These are phyloP conservation scores for Tetragonisca angustula DNA, from an alignment of 2,888 invertebrate genomes.

Conservation along the genomic window DNA sequence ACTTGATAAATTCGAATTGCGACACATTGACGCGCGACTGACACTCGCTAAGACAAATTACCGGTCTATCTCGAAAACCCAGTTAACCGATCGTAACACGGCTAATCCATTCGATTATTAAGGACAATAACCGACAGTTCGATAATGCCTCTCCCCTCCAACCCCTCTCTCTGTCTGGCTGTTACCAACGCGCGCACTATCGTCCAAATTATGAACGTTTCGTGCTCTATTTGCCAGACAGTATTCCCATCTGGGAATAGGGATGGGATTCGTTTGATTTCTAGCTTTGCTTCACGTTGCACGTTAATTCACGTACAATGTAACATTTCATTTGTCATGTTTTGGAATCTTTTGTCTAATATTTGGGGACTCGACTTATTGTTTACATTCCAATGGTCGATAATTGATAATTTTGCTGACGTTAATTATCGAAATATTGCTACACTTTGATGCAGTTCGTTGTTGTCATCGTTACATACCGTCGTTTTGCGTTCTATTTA, in stretches of 20 bases:
- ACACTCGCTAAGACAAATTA: constrained; percentile 34
- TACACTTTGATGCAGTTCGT: too few relatives aligned
- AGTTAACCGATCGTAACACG: constrained; percentile 52
- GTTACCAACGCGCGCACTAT: neutral
- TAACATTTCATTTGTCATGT: neutral
- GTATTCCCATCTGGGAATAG: neutral
- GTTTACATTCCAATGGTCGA: neutral
- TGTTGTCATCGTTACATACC: neutral
- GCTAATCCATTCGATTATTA: constrained; percentile 60
- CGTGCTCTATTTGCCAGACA: neutral
- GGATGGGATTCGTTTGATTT: neutral
- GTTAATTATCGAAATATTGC: too few relatives aligned
- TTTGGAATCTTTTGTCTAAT: too few relatives aligned
- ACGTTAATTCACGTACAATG: neutral
- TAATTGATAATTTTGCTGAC: too few relatives aligned
- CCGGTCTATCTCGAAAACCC: constrained; percentile 48
- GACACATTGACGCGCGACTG: neutral
- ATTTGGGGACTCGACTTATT: neutral
- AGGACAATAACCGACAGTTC: constrained; percentile 44
- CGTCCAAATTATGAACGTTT: constrained; percentile 32
- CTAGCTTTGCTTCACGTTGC: neutral
- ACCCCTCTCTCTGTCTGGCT: neutral
- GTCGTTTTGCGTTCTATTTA: neutral
- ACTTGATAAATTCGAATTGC: neutral
- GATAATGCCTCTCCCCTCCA: neutral